Evolutionary conservation across 2,797 vertebrate genomes (phyloP), one percentile per base, ranked within the genome.

Genomic region (Centroberyx gerrardi): DNA sequence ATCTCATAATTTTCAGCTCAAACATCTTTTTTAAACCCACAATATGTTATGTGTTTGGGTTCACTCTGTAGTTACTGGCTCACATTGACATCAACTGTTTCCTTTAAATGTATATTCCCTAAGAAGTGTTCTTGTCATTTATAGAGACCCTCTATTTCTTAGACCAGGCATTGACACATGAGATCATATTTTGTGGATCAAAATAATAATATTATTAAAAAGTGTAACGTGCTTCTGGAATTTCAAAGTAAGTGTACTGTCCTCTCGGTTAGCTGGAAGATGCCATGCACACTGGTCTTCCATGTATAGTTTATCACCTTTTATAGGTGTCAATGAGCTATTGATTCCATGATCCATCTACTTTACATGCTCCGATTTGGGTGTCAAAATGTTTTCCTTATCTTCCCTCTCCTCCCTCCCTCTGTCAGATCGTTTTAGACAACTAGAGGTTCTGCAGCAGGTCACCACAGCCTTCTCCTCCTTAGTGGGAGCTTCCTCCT

Each of bases 381-480:
- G 44, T 42, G 17, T 49, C 42, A 68, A 56, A 29, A 9, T 0
- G 3, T 59, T 28, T 53, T 15, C 12, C 31, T 28, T 42, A 10
- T 65, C 2, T 36, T 55, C 59, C 28, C 49, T 56, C 5, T 51
- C 22, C 38, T 52, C 5, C 28, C 54, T 49, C 27, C 48, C 58
- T 46, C 28, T 55, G 15, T 55, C 88, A 97, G 96, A 93, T 86
- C 90, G 91, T 72, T 98, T 98, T 76, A 87, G 59, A 73, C 95
- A 97, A 72, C 76, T 98, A 1, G 94, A 95, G 82, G 94, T 97
- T 61, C 86, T 96, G 55, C 94, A 96, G 82, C 94, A 94, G 0
- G 93, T 97, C 46, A 94, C 95, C 1, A 95, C 82, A 3, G 92
- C 94, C 0, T 95, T 98, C 77, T 89, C 87, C 40, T 94, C 94